phyloP scores from a whole-genome alignment of 2,113 vertebrate genomes.

The Lepisosteus osseus region DNA sequence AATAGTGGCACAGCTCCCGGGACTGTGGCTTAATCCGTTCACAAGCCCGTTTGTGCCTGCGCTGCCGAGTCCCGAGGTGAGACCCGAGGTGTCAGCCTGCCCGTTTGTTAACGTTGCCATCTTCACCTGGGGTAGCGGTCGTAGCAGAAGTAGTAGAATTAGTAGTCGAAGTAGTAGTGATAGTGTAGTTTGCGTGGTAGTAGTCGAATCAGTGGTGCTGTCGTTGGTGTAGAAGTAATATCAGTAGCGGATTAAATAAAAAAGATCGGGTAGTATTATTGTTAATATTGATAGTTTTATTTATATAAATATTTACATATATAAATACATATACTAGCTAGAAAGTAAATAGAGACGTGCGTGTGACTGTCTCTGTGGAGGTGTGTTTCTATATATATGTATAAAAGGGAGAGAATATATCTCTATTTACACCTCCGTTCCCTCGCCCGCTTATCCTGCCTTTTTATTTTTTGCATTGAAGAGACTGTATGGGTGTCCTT shows the following conservation, averaged over 20 bases:
- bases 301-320: conserved; percentile 65
- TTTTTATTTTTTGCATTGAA: conserved; percentile 86
- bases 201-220: conserved; percentile 22
- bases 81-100: conserved; percentile 92
- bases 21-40: conserved; percentile 98
- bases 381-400: conserved; percentile 65
- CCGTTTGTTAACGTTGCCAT: conserved; percentile 99
- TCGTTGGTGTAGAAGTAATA: conserved; percentile 44
- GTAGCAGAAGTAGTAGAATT: background rate
- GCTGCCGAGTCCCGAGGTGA: conserved; percentile 84
- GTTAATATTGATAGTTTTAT: conserved; percentile 42
- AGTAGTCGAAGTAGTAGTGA: conserved; percentile 48
- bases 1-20: conserved; percentile 94
- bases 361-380: conserved; percentile 60
- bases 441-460: conserved; percentile 75
- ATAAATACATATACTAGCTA: conserved; percentile 61
- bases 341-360: conserved; percentile 55
- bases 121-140: conserved; percentile 63
- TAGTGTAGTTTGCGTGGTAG: conserved; percentile 22
- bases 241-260: conserved; percentile 29
- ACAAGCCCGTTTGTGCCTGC: conserved; percentile 92
- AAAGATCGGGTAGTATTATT: background rate
- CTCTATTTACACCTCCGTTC: conserved; percentile 72
- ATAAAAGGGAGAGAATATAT: conserved; percentile 56
- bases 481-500: conserved; percentile 91